A percentile compares a stretch with the other conserved stretches of the same genome.
These are phyloP conservation scores for Stichodactyla helianthus DNA, from an alignment of 64 coral and sea anemone genomes.

Conservation along the genomic window DNA sequence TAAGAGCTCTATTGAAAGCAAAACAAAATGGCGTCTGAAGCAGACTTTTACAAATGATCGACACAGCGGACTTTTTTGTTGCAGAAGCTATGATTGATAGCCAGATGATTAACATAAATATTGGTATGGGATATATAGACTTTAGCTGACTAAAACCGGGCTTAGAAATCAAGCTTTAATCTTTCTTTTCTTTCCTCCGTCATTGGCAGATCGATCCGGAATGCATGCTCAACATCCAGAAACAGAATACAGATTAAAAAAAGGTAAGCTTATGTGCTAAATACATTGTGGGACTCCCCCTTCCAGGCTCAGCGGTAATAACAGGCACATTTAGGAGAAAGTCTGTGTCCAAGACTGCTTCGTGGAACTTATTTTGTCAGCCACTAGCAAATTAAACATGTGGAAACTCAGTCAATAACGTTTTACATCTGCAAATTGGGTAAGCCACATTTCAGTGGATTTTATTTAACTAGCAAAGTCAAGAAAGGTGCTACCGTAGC, in stretches of 20 bases:
- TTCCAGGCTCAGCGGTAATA: not conserved
- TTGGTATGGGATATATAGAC: slow-evolving; percentile 29
- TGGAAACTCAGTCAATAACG: too few relatives aligned
- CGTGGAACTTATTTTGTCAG: too few relatives aligned
- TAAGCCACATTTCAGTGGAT: too few relatives aligned
- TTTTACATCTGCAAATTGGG: too few relatives aligned
- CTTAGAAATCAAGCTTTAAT: not conserved
- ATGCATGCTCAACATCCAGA: slow-evolving; percentile 56
- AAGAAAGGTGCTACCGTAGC: too few relatives aligned
- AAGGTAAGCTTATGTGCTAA: slow-evolving; percentile 36
- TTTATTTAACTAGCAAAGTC: too few relatives aligned
- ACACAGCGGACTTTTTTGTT: slow-evolving; percentile 48
- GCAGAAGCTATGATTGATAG: slow-evolving; percentile 81
- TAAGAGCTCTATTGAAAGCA: too few relatives aligned
- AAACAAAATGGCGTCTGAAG: not conserved
- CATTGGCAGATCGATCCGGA: slow-evolving; percentile 8
- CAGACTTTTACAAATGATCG: not conserved
- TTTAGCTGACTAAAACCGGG: not conserved
- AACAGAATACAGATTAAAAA: slow-evolving; percentile 79
- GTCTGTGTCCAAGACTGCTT: too few relatives aligned
- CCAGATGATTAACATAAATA: slow-evolving; percentile 47
- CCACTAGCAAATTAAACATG: too few relatives aligned
- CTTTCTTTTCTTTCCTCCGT: not conserved
- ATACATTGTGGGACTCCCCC: not conserved
- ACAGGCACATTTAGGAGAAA: too few relatives aligned